These are phyloP conservation scores for Megaptera novaeangliae DNA, from an alignment of 2,113 vertebrate genomes.

Conservation along the genomic window DNA sequence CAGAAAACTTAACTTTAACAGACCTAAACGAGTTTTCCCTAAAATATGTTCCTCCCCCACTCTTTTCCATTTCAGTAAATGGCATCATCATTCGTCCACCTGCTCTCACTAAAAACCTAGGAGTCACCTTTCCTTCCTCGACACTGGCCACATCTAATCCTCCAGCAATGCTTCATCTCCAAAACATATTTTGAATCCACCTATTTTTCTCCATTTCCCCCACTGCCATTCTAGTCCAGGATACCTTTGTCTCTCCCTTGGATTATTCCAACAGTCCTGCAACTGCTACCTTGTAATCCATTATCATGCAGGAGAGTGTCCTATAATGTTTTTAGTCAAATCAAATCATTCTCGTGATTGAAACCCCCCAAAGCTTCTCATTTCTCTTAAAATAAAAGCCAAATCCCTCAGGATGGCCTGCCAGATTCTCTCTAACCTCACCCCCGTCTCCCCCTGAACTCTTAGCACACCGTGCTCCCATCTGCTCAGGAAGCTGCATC, in stretches of 20 bases:
- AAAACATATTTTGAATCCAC: neutral
- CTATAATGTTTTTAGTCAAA: neutral
- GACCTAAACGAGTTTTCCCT: neutral
- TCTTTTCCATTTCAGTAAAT: neutral
- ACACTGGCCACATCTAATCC: neutral
- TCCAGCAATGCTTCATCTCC: neutral
- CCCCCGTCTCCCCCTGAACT: neutral
- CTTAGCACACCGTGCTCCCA: neutral
- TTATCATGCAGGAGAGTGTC: neutral
- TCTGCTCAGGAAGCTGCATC: neutral
- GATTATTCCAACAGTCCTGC: too few species aligned
- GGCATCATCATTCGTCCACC: neutral
- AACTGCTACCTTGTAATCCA: neutral
- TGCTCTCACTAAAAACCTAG: neutral
- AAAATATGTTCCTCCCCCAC: neutral
- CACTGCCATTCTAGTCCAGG: neutral
- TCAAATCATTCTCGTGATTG: neutral
- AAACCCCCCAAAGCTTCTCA: neutral
- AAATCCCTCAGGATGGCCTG: neutral
- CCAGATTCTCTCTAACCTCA: neutral
- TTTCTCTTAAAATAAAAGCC: neutral
- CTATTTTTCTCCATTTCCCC: neutral
- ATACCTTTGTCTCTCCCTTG: neutral
- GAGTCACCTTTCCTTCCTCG: neutral
- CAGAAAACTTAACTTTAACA: neutral